These are phyloP conservation scores for Oncorhynchus clarkii DNA, from an alignment of 2,113 vertebrate genomes.

Conservation along the genomic window DNA sequence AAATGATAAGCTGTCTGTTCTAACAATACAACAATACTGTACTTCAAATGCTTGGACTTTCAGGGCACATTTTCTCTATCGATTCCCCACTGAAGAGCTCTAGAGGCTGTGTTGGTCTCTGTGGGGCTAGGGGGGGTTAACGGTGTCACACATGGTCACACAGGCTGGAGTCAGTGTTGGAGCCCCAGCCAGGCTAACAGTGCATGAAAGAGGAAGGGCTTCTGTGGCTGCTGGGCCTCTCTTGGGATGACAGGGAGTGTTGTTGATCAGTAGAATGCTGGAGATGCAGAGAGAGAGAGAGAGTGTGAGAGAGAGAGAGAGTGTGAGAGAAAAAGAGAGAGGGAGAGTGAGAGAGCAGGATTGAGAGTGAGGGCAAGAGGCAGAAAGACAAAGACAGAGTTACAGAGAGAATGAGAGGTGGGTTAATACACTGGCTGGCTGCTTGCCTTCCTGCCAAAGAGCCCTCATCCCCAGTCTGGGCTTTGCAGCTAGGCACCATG, in stretches of 20 bases:
- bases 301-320: not conserved
- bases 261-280: constrained; percentile 23
- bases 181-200: constrained; percentile 55
- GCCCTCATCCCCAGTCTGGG: constrained; percentile 31
- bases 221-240: constrained; percentile 49
- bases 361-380: not conserved
- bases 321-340: constrained; percentile 2
- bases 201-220: constrained; percentile 65
- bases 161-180: constrained; percentile 51
- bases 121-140: constrained; percentile 31
- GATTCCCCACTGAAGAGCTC: constrained; percentile 21
- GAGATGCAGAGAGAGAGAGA: not conserved
- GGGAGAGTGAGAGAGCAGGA: not conserved
- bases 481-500: constrained; percentile 44
- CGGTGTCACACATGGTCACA: constrained; percentile 17
- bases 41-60: no score
- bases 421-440: constrained; percentile 45
- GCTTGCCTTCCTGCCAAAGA: constrained; percentile 52
- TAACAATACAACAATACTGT: no score
- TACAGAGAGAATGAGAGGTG: not conserved
- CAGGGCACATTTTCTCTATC: not conserved
- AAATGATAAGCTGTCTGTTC: constrained; percentile 13
- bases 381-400: not conserved
- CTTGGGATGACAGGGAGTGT: constrained; percentile 31
- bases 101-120: constrained; percentile 37